Evolutionary conservation across 2,888 invertebrate genomes (phyloP).

Genomic region (Caenorhabditis parvicauda): DNA sequence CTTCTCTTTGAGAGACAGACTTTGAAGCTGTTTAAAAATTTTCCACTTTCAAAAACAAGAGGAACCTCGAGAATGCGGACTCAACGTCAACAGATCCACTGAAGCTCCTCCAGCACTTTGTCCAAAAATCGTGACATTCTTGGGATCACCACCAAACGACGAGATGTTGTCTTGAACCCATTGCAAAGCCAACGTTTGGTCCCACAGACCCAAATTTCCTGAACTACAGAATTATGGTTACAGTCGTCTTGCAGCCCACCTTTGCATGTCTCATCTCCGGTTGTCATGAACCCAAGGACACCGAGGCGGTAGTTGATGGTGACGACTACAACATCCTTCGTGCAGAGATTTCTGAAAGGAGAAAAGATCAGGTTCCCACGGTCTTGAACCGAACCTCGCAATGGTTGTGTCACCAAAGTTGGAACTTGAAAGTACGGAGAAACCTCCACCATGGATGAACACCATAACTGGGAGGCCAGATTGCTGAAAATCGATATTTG

Average conservation of each 20-base stretch:
- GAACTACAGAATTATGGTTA: neutral
- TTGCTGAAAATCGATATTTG: conserved; percentile 19
- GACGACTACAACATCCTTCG: conserved; percentile 47
- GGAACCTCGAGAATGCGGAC: conserved; percentile 41
- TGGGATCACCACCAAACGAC: conserved; percentile 53
- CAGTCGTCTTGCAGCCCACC: conserved; percentile 6
- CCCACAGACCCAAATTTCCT: conserved; percentile 57
- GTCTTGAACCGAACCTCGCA: conserved; percentile 23
- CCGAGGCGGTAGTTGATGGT: conserved; percentile 55
- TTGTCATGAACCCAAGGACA: conserved; percentile 47
- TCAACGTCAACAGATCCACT: conserved; percentile 39
- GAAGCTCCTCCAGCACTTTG: conserved; percentile 54
- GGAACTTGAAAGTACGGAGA: conserved; percentile 35
- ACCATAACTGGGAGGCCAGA: conserved; percentile 45
- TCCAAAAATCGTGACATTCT: conserved; percentile 57
- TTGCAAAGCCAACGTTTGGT: conserved; percentile 53
- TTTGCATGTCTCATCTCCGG: conserved; percentile 26
- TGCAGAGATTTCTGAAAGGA: conserved; percentile 41
- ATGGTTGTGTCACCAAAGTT: conserved; percentile 35
- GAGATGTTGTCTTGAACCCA: conserved; percentile 57
- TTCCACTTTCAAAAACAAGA: neutral
- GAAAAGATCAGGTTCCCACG: too few relatives aligned
- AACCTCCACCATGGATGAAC: conserved; percentile 50
- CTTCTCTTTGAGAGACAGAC: neutral
- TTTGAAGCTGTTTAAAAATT: neutral